phyloP scores from a whole-genome alignment of 2,113 vertebrate species.

The Toxostoma redivivum region DNA sequence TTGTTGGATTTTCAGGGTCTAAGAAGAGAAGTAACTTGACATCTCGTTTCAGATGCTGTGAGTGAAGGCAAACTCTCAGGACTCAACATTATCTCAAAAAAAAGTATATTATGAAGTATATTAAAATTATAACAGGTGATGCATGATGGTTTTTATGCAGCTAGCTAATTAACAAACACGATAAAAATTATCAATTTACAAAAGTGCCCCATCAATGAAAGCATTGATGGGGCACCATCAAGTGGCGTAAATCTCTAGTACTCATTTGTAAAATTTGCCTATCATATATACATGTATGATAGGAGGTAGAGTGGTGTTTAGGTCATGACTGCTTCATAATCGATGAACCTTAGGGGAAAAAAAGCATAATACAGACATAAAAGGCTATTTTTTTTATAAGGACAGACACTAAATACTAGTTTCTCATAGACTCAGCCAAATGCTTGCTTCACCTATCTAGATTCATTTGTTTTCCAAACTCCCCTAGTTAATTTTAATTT shows the following conservation, averaged over 20 bases:
- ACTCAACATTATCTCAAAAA: neutral
- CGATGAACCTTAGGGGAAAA: neutral
- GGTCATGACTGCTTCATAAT: neutral
- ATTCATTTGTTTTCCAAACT: conserved; percentile 7
- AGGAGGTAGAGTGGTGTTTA: neutral
- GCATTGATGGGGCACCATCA: conserved; percentile 29
- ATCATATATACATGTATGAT: neutral
- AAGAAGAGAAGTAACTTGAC: neutral
- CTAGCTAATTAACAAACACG: neutral
- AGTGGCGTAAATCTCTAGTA: conserved; percentile 28
- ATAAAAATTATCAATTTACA: neutral
- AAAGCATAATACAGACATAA: neutral
- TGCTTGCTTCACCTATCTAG: neutral
- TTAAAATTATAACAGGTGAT: neutral
- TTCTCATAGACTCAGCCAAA: neutral
- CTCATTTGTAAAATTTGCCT: conserved; percentile 46
- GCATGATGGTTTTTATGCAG: neutral
- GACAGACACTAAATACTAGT: neutral
- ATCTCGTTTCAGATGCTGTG: neutral
- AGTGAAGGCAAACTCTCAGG: neutral
- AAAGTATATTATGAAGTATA: neutral
- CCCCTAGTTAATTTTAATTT: conserved; percentile 20
- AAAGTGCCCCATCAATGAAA: neutral
- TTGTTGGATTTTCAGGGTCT: neutral
- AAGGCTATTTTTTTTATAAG: neutral